These are phyloP conservation scores for Sebastolobus alascanus DNA, from an alignment of 2,797 vertebrate species.

Conservation along the genomic window DNA sequence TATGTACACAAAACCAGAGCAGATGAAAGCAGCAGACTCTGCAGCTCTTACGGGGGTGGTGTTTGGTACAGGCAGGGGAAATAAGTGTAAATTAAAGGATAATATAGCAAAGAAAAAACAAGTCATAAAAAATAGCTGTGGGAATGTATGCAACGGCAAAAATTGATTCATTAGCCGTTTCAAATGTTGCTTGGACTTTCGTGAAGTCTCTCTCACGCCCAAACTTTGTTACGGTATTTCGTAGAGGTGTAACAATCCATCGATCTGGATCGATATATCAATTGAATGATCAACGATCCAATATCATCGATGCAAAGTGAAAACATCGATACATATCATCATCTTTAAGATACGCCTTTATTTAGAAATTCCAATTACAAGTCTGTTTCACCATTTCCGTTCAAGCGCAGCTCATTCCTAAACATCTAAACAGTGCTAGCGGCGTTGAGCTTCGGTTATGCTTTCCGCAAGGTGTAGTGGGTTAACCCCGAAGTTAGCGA, in stretches of 20 bases:
- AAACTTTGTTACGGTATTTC: slow-evolving; percentile 44
- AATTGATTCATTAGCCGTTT: slow-evolving; percentile 67
- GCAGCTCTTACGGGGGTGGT: slow-evolving; percentile 43
- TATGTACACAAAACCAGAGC: slow-evolving; percentile 26
- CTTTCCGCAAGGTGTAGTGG: no score
- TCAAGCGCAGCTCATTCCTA: no score
- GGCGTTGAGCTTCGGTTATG: no score
- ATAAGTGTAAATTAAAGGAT: slow-evolving; percentile 56
- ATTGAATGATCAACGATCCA: no score
- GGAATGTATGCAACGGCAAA: slow-evolving; percentile 55
- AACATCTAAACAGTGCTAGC: no score
- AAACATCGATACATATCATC: no score
- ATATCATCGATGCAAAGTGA: no score
- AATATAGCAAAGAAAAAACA: slow-evolving; percentile 62
- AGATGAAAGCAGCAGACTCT: slow-evolving; percentile 29
- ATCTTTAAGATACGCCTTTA: no score
- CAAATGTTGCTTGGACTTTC: slow-evolving; percentile 49
- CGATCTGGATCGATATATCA: no score
- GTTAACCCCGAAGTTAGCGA: no score
- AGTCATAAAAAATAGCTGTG: slow-evolving; percentile 58
- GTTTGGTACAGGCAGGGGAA: slow-evolving; percentile 48
- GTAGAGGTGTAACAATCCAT: neutral
- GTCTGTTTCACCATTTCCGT: no score
- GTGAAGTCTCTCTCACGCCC: neutral
- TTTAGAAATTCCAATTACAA: no score